Percentiles rank a stretch among this genome's conserved stretches.
phyloP scores from a whole-genome alignment of 1,140 invertebrate genomes.

The Drosophila teissieri region DNA sequence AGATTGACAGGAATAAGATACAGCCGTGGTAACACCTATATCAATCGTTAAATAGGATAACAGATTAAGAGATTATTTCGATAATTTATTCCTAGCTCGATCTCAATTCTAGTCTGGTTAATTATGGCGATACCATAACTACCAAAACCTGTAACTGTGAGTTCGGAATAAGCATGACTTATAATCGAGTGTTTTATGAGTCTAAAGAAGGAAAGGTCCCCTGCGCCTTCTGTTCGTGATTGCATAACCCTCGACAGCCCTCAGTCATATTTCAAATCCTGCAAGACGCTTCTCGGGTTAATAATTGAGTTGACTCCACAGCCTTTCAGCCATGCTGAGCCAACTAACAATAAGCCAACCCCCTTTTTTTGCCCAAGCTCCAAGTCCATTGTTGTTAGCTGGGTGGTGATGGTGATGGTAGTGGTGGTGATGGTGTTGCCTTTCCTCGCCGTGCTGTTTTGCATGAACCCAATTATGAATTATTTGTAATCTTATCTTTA shows the following conservation, averaged over 20 bases:
- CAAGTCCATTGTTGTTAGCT: constrained; percentile 51
- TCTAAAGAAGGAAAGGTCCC: not conserved
- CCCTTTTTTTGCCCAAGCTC: not conserved
- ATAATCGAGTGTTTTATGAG: not conserved
- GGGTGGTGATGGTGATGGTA: constrained; percentile 16
- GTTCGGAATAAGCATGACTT: not conserved
- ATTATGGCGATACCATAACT: not conserved
- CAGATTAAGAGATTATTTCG: not conserved
- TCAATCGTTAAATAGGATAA: not conserved
- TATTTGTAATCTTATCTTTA: constrained; percentile 79
- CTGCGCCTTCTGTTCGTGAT: not conserved
- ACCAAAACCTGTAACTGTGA: not conserved
- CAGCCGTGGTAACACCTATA: constrained; percentile 2
- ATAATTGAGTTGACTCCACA: constrained; percentile 38
- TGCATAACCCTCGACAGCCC: constrained; percentile 3
- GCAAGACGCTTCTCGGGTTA: constrained; percentile 24
- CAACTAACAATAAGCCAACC: constrained; percentile 36
- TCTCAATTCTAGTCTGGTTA: no score
- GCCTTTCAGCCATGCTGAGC: constrained; percentile 30
- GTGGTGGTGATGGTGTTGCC: constrained; percentile 15
- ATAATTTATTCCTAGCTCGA: no score
- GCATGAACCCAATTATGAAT: constrained; percentile 75
- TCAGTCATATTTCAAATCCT: constrained; percentile 18
- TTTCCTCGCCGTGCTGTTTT: constrained; percentile 37
- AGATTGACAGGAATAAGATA: not conserved